phyloP scores from a whole-genome alignment of 2,113 vertebrate species.

The Struthidea cinerea region DNA sequence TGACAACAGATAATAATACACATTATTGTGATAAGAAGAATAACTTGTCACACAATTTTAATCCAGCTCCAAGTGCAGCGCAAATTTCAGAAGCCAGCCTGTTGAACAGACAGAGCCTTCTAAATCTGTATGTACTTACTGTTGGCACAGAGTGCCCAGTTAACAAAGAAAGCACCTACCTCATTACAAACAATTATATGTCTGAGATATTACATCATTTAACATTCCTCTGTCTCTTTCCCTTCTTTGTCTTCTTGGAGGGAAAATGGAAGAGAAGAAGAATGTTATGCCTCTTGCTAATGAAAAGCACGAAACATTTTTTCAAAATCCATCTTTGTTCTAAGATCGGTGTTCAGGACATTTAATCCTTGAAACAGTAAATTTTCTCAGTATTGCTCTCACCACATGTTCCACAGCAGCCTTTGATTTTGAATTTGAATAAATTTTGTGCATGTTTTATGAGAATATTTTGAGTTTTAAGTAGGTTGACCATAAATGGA shows the following conservation, averaged over 20 bases:
- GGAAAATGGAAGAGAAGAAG: neutral
- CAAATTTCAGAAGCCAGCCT: slow-evolving; percentile 12
- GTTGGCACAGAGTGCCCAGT: neutral
- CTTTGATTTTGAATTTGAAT: neutral
- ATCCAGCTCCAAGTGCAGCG: neutral
- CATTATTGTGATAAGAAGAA: neutral
- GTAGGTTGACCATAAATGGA: neutral
- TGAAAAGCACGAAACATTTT: neutral
- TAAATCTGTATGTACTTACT: neutral
- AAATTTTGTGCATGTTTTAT: neutral
- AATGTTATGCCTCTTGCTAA: neutral
- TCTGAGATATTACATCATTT: neutral
- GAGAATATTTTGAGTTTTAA: neutral
- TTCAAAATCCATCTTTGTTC: neutral
- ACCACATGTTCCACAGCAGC: neutral
- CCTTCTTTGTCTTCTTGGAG: neutral
- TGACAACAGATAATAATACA: neutral
- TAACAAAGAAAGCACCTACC: neutral
- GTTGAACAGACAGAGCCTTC: neutral
- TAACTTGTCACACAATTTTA: neutral
- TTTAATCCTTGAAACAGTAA: neutral
- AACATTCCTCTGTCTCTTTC: neutral
- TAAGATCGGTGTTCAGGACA: neutral
- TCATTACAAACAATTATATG: neutral
- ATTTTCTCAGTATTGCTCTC: neutral